Evolutionary conservation across 1,140 invertebrate species (phyloP), one percentile per base, ranked within the genome.

Genomic region (Pogonomyrmex californicus): DNA sequence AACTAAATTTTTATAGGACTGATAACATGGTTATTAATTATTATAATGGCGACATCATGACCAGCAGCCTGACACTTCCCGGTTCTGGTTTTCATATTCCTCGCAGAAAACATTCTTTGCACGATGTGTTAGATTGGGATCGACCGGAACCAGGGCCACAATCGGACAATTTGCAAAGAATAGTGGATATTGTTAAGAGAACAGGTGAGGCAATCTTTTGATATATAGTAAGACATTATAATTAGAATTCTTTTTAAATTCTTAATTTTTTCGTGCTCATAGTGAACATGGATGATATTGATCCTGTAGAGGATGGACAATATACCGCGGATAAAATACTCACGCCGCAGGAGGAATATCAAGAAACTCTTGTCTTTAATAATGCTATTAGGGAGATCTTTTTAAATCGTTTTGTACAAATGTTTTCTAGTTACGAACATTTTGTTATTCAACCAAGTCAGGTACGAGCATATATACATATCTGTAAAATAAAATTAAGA

Each of bases 391-490:
- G 99, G 68, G 99, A 99, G 95, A 98, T 99, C 58, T 99, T 99
- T 95, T 96, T 99, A 6, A 99, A 99, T 95, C 97, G 99, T 94
- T 99, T 99, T 95, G 98, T 99, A 79, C 98, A 99, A 92, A 98
- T 99, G 95, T 99, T 99, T 95, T 97, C 98, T 78, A 97, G 97
- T 85, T 99, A 99, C 92, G 99, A 99, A 91, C 97, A 99, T 94
- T 99, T 99, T 96, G 98, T 99, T 71, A 99, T 99, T 91, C 97
- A 98, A 93, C 98, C 98, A 1, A 98, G 97, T 95, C 97, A 98
- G 96, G 97, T 98, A 93, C 91, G 88, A 0, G 2, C 9, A 70
- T 51, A 23, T 9, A 38, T 23, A 60, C 0, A 82, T 88, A 88
- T 75, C 49, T 91, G 51, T n/a, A 81, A 68, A 63, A 38, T 17